Conservation (phyloP, 2,113 vertebrate species). For the Pseudolaguvia tuberculata region DNA sequence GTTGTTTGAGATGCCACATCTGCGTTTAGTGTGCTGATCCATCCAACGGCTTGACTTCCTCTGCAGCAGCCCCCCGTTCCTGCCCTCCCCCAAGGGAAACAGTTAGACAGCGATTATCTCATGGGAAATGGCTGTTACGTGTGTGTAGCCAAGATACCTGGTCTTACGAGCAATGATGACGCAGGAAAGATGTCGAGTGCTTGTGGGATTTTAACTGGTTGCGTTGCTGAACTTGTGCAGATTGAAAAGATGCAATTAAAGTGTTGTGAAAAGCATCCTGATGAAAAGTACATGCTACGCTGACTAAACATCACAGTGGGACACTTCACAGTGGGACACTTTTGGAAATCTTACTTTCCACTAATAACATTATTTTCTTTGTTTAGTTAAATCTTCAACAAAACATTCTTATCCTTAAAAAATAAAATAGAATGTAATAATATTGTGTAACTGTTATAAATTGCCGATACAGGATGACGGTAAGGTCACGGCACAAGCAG, state of each 20-base stretch:
- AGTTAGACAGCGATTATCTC: slow-evolving; percentile 37
- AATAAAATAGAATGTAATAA: neutral
- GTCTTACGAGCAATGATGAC: slow-evolving; percentile 28
- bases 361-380: neutral
- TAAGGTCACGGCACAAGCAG: too few species aligned
- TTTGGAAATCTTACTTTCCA: neutral
- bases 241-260: slow-evolving; percentile 15
- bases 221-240: slow-evolving; percentile 24
- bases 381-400: neutral
- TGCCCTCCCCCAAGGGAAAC: slow-evolving; percentile 39
- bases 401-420: neutral
- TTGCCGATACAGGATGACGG: too few species aligned
- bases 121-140: slow-evolving; percentile 38
- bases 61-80: slow-evolving; percentile 8
- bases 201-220: slow-evolving; percentile 26
- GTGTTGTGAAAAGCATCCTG: slow-evolving; percentile 17
- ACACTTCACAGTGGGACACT: neutral
- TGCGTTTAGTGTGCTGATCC: slow-evolving; percentile 18
- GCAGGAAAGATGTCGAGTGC: slow-evolving; percentile 22
- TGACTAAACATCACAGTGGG: neutral
- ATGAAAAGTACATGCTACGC: slow-evolving; percentile 29
- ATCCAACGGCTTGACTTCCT: slow-evolving; percentile 29
- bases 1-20: slow-evolving; percentile 21
- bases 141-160: slow-evolving; percentile 39
- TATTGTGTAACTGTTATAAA: too few species aligned